Evolutionary conservation across 2,888 invertebrate species (phyloP).

Genomic region (Lissocephala sabroskyi): DNA sequence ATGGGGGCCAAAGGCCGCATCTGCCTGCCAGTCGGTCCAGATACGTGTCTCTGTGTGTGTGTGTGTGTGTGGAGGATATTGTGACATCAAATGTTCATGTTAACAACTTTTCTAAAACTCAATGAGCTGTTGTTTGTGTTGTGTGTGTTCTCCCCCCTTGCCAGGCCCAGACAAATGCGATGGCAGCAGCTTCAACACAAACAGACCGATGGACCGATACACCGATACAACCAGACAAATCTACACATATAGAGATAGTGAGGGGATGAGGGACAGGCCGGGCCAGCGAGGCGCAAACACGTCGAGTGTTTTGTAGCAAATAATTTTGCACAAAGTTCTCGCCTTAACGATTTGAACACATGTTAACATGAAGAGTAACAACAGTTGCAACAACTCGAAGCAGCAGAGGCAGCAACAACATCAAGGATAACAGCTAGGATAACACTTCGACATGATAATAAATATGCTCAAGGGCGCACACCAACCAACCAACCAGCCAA

Average conservation of each 20-base stretch:
- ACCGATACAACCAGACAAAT: not conserved
- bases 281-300: slow-evolving; percentile 56
- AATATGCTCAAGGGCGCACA: slow-evolving; percentile 29
- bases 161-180: too few species aligned
- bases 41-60: too few species aligned
- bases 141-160: too few species aligned
- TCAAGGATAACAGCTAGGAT: slow-evolving; percentile 29
- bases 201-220: not conserved
- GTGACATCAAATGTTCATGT: slow-evolving; percentile 63
- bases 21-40: not conserved
- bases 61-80: slow-evolving; percentile 30
- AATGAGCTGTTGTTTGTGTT: slow-evolving; percentile 56
- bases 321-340: slow-evolving; percentile 63
- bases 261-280: not conserved
- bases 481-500: too few species aligned
- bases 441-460: slow-evolving; percentile 62
- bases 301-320: slow-evolving; percentile 63
- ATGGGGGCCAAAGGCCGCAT: not conserved
- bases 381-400: slow-evolving; percentile 39
- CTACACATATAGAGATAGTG: not conserved
- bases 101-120: slow-evolving; percentile 62
- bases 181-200: slow-evolving; percentile 6
- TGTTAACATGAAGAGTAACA: slow-evolving; percentile 58
- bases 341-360: slow-evolving; percentile 62
- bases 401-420: slow-evolving; percentile 10